These are phyloP conservation scores for Miniopterus natalensis DNA, from an alignment of 2,113 vertebrate genomes.

Conservation along the genomic window DNA sequence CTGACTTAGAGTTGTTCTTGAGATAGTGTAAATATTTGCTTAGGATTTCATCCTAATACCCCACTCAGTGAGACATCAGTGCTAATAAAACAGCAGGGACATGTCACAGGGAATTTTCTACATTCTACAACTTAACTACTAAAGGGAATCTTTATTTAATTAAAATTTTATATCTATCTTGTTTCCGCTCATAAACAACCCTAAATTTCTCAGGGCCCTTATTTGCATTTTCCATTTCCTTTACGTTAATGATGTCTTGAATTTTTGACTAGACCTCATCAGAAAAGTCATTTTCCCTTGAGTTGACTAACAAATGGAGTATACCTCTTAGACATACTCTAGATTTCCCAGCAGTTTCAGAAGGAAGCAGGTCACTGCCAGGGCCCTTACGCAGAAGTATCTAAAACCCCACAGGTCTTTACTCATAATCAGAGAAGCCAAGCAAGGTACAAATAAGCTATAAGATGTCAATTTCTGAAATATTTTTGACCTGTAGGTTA, in stretches of 20 bases:
- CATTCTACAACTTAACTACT: constrained; percentile 65
- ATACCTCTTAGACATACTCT: background rate
- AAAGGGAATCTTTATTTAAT: constrained; percentile 69
- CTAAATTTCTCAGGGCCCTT: constrained; percentile 54
- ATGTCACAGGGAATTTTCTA: constrained; percentile 40
- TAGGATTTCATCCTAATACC: constrained; percentile 53
- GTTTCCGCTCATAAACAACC: constrained; percentile 58
- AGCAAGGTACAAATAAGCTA: background rate
- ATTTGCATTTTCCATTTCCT: constrained; percentile 74
- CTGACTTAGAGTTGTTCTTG: constrained; percentile 43
- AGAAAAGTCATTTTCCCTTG: constrained; percentile 51
- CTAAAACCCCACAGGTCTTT: background rate
- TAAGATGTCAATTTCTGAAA: background rate
- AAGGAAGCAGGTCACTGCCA: background rate
- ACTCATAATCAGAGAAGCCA: background rate
- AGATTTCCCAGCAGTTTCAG: background rate
- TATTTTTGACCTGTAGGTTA: background rate
- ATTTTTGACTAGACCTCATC: constrained; percentile 59
- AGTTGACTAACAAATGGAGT: background rate
- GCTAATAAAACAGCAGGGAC: constrained; percentile 61
- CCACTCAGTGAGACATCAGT: constrained; percentile 34
- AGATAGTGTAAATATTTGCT: constrained; percentile 71
- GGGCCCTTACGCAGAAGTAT: background rate
- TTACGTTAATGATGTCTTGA: constrained; percentile 56
- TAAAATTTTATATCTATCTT: constrained; percentile 59